Evolutionary conservation across 2,113 vertebrate genomes (phyloP), one percentile per base, ranked within the genome.

Genomic region (Cynopterus brachyotis): DNA sequence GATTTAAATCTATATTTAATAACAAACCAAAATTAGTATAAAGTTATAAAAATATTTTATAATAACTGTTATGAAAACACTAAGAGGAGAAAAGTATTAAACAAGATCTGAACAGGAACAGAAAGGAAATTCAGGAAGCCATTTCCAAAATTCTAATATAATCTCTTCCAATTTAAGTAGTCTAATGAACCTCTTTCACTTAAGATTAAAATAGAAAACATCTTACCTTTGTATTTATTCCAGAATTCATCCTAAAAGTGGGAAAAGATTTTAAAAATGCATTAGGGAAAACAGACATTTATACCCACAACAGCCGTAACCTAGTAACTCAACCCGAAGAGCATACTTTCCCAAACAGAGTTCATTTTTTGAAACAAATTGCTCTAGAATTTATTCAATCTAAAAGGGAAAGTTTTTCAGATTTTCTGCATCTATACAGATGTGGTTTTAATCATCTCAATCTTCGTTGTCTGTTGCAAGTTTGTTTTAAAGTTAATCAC

Each of bases 221-320:
- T 90, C 99, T 99, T 98, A 99, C 99, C 99, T 69, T 96, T 0
- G 37, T 99, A 99, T 95, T 83, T 40, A 92, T 98, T 98, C 99
- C 99, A 99, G 98, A 99, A 99, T 97, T 99, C 99, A 37, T 98
- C 80, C 99, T 99, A 98, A 93, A 97, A 94, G 60, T 89, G 70
- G 94, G 97, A 93, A 96, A 95, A 96, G 55, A 95, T 86, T 90
- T 96, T 94, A 47, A 30, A 78, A 78, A 28, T 42, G 26, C 62
- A 82, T 98, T 91, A 97, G n/a, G 16, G 6, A 17, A 91, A 89
- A 15, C 53, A 75, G 57, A 72, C 24, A 42, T 78, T 84, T 37
- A 55, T 17, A 42, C 24, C 22, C 28, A 7, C 2, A 30, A 26
- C 42, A 73, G 11, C 17, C 3, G 19, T 0, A 37, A n/a, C 0